Evolutionary conservation across 92 coral and sea anemone species (phyloP).

Genomic region (Virgularia gustaviana): DNA sequence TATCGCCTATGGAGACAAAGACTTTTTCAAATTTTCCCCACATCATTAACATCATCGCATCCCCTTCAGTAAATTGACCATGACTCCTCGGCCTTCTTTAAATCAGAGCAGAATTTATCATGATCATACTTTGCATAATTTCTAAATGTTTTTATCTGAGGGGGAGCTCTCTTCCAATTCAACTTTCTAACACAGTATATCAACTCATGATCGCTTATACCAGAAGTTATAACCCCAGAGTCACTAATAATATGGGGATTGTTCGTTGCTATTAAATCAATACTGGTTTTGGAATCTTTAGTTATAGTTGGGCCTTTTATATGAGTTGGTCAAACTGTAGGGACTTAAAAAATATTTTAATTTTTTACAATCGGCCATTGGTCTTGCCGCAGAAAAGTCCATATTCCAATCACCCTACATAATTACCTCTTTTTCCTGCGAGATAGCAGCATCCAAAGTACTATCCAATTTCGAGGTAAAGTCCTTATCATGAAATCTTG

Average conservation of each 20-base stretch:
- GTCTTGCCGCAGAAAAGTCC: neutral
- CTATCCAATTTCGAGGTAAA: neutral
- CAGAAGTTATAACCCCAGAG: conserved; percentile 19
- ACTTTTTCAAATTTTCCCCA: conserved; percentile 29
- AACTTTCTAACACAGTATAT: conserved; percentile 1
- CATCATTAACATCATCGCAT: conserved; percentile 24
- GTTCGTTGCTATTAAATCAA: conserved; percentile 32
- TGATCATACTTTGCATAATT: conserved; percentile 28
- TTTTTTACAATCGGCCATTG: conserved; percentile 4
- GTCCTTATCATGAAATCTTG: conserved; percentile 6
- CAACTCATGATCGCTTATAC: conserved; percentile 22
- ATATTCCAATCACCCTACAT: conserved; percentile 3
- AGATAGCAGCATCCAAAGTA: neutral
- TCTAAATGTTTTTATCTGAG: conserved; percentile 20
- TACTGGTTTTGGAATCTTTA: conserved; percentile 11
- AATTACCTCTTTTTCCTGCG: conserved; percentile 9
- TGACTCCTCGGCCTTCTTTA: conserved; percentile 11
- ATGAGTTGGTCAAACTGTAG: conserved; percentile 22
- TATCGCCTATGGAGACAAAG: conserved; percentile 25
- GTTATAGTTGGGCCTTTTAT: conserved; percentile 16
- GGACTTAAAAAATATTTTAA: conserved; percentile 22
- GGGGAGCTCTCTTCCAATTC: neutral
- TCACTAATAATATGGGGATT: conserved; percentile 27
- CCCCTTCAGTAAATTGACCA: neutral
- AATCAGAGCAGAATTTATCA: neutral